Base-by-base conservation (phyloP, 2,113 vertebrate genomes). In the Gorsachius goisagi region DNA sequence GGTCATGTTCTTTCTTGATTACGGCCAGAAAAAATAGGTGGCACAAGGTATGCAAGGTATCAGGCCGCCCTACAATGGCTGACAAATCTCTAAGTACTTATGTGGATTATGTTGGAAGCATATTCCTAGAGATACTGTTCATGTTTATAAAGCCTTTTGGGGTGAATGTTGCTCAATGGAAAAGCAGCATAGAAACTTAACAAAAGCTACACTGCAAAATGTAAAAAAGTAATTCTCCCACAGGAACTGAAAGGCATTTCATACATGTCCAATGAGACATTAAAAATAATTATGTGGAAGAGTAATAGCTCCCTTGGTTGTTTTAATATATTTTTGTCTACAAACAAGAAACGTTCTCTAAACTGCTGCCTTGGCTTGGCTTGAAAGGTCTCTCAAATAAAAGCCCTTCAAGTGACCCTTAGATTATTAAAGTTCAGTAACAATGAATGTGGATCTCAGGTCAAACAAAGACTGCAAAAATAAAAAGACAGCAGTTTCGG, bases 321-420 rank as follows among this genome's bases (percentile, higher is more conserved):
- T 98, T 98, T 98, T 98, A 98, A 98, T 98, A 98, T 98, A 99
- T 97, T 98, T 98, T 98, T 98, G 97, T 97, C 98, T 97, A 98
- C 97, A 98, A 98, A 99, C 97, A 98, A 98, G 97, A 98, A 95
- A 97, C 96, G 93, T 98, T 98, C 98, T 98, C 98, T 98, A 98
- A 99, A 99, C 98, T 98, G 94, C 94, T 98, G 97, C 97, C 98
- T 97, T 97, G 97, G 97, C 91, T 97, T 97, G 96, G 97, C 97
- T 98, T 98, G 97, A 98, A 98, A 99, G 98, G 98, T 98, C 98
- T 97, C 96, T 97, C 97, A 91, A 98, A 98, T 90, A 97, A 98
- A 98, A 96, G 97, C 88, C 97, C 92, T 96, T 96, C 96, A 81
- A 97, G 85, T 98, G 98, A 99, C 98, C 98, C 98, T 97, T 95